These are phyloP conservation scores for Labia minor DNA, from an alignment of 2,888 invertebrate species.

Conservation along the genomic window DNA sequence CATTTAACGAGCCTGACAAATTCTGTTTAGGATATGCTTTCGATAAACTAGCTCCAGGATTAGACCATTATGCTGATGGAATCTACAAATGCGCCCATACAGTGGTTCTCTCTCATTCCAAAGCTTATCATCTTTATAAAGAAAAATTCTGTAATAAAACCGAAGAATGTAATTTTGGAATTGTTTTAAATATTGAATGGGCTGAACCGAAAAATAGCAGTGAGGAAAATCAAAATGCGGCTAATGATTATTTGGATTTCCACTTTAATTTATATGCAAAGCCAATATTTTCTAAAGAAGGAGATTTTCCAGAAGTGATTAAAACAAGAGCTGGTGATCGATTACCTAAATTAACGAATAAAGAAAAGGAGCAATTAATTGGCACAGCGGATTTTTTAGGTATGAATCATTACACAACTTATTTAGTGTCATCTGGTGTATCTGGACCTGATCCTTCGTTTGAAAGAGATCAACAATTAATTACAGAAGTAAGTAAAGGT, in stretches of 20 bases:
- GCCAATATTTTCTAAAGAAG: slow-evolving; percentile 21
- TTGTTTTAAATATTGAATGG: slow-evolving; percentile 28
- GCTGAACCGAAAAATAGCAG: slow-evolving; percentile 27
- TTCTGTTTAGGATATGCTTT: slow-evolving; percentile 33
- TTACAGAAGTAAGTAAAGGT: slow-evolving; percentile 36
- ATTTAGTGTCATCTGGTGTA: slow-evolving; percentile 25
- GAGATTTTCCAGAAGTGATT: slow-evolving; percentile 19
- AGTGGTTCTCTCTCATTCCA: slow-evolving; percentile 35
- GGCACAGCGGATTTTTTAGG: slow-evolving; percentile 32
- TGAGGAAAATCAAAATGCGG: slow-evolving; percentile 26
- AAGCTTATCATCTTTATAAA: slow-evolving; percentile 34
- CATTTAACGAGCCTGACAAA: slow-evolving; percentile 46
- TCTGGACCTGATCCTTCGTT: slow-evolving; percentile 22
- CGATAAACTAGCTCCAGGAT: slow-evolving; percentile 25
- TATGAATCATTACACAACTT: slow-evolving; percentile 32
- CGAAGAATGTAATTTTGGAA: slow-evolving; percentile 26
- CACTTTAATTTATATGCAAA: slow-evolving; percentile 23
- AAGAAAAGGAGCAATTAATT: slow-evolving; percentile 35
- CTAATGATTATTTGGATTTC: slow-evolving; percentile 27
- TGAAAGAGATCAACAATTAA: slow-evolving; percentile 37
- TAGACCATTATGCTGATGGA: slow-evolving; percentile 35
- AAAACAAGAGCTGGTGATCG: not conserved
- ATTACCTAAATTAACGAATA: slow-evolving; percentile 31
- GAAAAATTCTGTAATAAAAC: slow-evolving; percentile 29
- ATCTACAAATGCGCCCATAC: slow-evolving; percentile 43